Conservation (phyloP, 2,888 invertebrate species). For the Hydroisotoma schaefferi region DNA sequence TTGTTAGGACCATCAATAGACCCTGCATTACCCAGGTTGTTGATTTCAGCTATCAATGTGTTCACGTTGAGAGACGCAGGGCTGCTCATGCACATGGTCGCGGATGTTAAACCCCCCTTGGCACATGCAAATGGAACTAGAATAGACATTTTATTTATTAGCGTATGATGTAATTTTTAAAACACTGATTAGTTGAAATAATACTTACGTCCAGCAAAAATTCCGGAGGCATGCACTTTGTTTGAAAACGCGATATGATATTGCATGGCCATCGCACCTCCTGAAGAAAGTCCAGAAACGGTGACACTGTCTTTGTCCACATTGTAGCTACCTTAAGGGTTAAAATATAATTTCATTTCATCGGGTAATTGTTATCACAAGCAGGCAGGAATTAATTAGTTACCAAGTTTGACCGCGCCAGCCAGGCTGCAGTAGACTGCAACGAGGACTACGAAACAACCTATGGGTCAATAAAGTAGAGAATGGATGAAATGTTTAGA, state of each 20-base stretch:
- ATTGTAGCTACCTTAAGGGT: slow-evolving; percentile 49
- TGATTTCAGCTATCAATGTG: background rate
- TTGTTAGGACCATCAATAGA: slow-evolving; percentile 50
- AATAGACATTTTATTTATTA: background rate
- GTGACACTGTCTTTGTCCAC: slow-evolving; percentile 49
- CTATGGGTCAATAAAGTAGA: too few relatives aligned
- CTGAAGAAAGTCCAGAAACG: slow-evolving; percentile 51
- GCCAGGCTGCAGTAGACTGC: slow-evolving; percentile 7
- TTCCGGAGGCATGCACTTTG: slow-evolving; percentile 50
- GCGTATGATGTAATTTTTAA: background rate
- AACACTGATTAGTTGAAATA: slow-evolving; percentile 49
- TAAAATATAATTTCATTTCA: too few relatives aligned
- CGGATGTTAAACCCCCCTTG: background rate
- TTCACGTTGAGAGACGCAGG: background rate
- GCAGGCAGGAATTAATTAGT: background rate
- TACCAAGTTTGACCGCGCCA: background rate
- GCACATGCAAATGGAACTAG: background rate
- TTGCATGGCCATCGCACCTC: slow-evolving; percentile 52
- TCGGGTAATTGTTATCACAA: too few relatives aligned
- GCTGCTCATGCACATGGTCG: background rate
- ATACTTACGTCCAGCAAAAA: slow-evolving; percentile 51
- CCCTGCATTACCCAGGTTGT: background rate
- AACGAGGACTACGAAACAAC: background rate
- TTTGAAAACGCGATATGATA: slow-evolving; percentile 51
- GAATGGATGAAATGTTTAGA: background rate